Conservation (phyloP, 2,888 invertebrate genomes). For the Dolichomitus sp. region DNA sequence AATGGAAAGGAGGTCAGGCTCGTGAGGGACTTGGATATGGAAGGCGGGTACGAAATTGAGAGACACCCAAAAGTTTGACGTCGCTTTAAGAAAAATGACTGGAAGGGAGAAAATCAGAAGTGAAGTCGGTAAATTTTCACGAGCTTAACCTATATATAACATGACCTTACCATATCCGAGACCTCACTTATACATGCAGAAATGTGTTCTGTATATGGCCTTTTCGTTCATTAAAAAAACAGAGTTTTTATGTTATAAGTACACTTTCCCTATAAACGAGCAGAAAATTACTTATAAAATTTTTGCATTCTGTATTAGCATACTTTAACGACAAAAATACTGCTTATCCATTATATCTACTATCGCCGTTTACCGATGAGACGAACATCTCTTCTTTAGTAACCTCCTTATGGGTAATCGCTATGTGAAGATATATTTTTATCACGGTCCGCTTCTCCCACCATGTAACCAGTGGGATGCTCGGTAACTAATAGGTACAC, state of each 20-base stretch:
- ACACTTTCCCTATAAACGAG: neutral
- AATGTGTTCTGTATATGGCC: neutral
- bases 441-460: too few species aligned
- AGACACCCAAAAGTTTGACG: conserved; percentile 22
- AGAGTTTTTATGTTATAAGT: neutral
- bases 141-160: neutral
- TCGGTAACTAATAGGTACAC: too few species aligned
- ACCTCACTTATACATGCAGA: neutral
- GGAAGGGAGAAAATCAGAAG: neutral
- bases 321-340: too few species aligned
- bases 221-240: neutral
- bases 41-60: conserved; percentile 28
- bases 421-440: too few species aligned
- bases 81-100: conserved; percentile 1
- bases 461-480: too few species aligned
- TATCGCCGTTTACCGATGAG: too few species aligned
- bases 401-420: too few species aligned
- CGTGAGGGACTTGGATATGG: conserved; percentile 24
- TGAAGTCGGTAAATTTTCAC: neutral
- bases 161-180: neutral
- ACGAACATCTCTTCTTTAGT: too few species aligned
- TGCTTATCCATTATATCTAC: too few species aligned
- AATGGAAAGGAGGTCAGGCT: conserved; percentile 60
- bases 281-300: neutral
- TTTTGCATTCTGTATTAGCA: neutral